These are phyloP conservation scores for Threskiornis aethiopicus DNA, from an alignment of 2,797 vertebrate genomes.

Conservation along the genomic window DNA sequence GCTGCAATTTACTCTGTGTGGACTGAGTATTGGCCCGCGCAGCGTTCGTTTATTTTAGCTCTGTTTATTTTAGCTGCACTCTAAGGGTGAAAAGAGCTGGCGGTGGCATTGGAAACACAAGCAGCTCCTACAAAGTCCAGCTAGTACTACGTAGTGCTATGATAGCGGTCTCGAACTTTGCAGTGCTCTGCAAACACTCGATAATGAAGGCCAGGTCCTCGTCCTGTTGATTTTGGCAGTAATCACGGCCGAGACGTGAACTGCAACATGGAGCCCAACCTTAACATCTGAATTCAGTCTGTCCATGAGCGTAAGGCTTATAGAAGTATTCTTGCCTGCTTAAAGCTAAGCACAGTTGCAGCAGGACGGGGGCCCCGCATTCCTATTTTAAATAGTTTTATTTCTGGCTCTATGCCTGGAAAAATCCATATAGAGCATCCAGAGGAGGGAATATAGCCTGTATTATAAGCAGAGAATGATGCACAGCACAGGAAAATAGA, in stretches of 20 bases:
- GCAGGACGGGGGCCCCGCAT: fast-evolving
- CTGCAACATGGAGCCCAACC: fast-evolving
- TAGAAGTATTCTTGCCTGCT: neutral
- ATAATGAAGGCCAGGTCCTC: neutral
- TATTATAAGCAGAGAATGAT: neutral
- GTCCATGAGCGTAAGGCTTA: fast-evolving
- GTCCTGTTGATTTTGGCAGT: neutral
- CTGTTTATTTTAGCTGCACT: neutral
- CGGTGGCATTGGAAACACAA: neutral
- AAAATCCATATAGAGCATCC: neutral
- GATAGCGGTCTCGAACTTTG: neutral
- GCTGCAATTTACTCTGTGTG: neutral
- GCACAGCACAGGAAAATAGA: neutral
- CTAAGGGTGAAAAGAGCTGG: neutral
- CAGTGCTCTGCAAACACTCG: neutral
- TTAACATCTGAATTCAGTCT: neutral
- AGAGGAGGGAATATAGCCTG: neutral
- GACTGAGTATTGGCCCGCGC: neutral
- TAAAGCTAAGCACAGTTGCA: neutral
- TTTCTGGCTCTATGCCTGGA: neutral
- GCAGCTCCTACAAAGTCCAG: neutral
- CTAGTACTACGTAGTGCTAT: neutral
- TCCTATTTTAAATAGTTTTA: neutral
- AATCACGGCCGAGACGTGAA: neutral
- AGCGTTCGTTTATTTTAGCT: neutral